Evolutionary conservation across 1,140 invertebrate species (phyloP).

Genomic region (Chelonus insularis): DNA sequence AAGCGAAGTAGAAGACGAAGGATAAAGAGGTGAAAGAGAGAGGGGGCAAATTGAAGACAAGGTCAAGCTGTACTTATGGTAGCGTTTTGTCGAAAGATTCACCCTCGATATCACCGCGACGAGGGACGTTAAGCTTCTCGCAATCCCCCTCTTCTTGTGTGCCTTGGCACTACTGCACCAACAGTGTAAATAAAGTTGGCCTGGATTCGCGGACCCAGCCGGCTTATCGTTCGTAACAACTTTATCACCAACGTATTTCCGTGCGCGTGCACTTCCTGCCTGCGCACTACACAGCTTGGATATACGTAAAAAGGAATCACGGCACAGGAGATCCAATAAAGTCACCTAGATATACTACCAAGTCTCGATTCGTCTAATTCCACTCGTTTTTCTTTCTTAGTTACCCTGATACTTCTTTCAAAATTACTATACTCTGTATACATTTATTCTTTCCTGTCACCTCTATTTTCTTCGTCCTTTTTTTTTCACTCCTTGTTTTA

Average conservation of each 20-base stretch:
- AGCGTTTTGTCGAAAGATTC: conserved; percentile 27
- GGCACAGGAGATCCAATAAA: conserved; percentile 25
- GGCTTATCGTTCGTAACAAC: conserved; percentile 36
- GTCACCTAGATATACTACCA: conserved; percentile 16
- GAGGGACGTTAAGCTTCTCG: conserved; percentile 18
- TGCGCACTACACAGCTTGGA: not conserved
- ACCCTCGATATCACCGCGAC: conserved; percentile 21
- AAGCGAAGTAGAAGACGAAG: not conserved
- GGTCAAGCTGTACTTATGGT: conserved; percentile 27
- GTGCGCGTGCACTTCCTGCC: conserved; percentile 23
- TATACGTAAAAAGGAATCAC: conserved; percentile 25
- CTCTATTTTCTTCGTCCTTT: not conserved
- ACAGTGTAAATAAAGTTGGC: conserved; percentile 36
- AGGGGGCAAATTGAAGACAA: conserved; percentile 13
- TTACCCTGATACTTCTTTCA: not conserved
- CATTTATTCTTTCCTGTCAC: not conserved
- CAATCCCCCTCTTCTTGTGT: not conserved
- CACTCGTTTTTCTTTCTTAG: conserved; percentile 6
- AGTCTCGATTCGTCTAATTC: conserved; percentile 21
- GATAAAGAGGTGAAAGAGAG: not conserved
- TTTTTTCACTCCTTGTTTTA: too few species aligned
- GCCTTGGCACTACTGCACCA: not conserved
- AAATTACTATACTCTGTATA: conserved; percentile 5
- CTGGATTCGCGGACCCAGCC: conserved; percentile 26
- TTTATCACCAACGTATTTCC: conserved; percentile 35